Base-by-base conservation (phyloP, 2,113 vertebrate genomes). In the Anser brachyrhynchus region DNA sequence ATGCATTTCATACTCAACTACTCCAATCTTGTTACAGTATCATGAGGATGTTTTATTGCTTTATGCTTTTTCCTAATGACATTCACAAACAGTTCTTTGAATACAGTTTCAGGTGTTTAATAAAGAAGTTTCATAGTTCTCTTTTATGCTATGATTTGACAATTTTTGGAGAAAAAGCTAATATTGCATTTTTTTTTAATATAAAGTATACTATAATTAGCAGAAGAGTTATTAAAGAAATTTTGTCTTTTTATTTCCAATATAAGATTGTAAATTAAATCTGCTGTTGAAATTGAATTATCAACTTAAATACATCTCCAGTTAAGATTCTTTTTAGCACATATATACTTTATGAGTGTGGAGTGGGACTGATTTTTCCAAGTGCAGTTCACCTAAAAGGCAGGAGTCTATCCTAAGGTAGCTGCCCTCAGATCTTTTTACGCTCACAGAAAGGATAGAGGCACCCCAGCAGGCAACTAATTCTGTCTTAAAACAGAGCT, bases 401-500 rank as follows among this genome's bases (percentile, higher is more conserved):
- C 29, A 64, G 3, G 37, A 2, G 21, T 93, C n/a, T 84, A 84
- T 76, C 41, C 59, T 89, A 71, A 78, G 55, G 59, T 86, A 86
- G 25, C 58, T 77, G 71, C 26, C 52, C 25, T 64, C 57, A 64
- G 55, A 80, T 77, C 58, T 22, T 78, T 64, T 31, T 84, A 15
- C 5, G 28, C n/a, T 66, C 37, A 51, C 3, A 3, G 72, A 82
- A 55, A 8, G 71, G 29, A 82, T 8, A 93, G 33, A 90, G 20
- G 19, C 35, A 77, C 6, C 6, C 35, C 39, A 80, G 69, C 23
- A 93, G 72, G 67, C 75, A 89, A 90, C 93, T 71, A 92, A 81
- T 86, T 91, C 55, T 94, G 41, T 81, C 69, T 95, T 94, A 69
- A 85, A 89, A 57, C 43, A 84, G 95, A 93, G 26, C 25, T 71